Conservation (phyloP, 2,113 vertebrate species). For the Eolophus roseicapilla region DNA sequence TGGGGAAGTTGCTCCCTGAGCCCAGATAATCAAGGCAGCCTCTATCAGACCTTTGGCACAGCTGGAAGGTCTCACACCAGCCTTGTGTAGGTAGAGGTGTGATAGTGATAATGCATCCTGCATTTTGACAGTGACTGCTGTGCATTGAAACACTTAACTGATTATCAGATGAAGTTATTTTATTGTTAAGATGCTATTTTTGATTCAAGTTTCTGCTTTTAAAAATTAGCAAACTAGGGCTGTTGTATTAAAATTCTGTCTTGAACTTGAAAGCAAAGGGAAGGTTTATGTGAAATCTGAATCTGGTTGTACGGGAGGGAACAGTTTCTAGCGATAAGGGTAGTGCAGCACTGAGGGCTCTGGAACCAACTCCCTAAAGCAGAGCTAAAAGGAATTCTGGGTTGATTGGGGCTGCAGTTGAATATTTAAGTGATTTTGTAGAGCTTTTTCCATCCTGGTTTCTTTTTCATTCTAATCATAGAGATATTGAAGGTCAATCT, state of each 20-base stretch:
- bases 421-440: neutral
- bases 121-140: accelerated
- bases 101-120: neutral
- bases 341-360: neutral
- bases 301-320: neutral
- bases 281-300: neutral
- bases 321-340: neutral
- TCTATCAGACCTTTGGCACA: conserved; percentile 30
- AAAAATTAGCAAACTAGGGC: neutral
- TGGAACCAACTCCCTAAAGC: neutral
- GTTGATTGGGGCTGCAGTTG: neutral
- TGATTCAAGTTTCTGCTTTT: neutral
- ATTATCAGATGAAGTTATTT: neutral
- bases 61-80: conserved; percentile 39
- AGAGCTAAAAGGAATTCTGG: neutral
- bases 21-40: neutral
- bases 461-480: neutral
- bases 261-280: neutral
- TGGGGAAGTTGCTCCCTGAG: neutral
- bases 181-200: neutral
- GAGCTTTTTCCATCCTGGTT: neutral
- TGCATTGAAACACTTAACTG: neutral
- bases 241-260: neutral
- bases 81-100: neutral
- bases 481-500: neutral